Conservation (phyloP, 2,888 invertebrate species). For the Tenthredo mesomela region DNA sequence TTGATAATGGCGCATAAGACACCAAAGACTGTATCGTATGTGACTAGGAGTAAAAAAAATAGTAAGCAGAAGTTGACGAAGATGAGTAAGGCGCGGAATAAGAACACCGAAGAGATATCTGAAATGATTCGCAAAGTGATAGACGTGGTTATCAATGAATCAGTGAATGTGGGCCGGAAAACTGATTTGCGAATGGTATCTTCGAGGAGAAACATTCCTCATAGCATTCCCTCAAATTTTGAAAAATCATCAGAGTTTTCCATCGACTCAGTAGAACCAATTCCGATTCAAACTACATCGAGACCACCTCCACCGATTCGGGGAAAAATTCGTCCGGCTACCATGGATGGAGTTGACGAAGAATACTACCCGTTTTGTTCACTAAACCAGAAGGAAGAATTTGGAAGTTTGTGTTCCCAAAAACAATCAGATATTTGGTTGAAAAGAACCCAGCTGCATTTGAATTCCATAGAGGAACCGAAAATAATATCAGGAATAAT, state of each 20-base stretch:
- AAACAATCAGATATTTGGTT: neutral
- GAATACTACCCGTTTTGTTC: neutral
- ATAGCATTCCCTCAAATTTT: neutral
- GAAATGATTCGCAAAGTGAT: conserved; percentile 1
- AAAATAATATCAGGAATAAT: neutral
- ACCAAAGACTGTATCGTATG: neutral
- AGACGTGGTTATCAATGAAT: neutral
- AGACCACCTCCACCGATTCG: neutral
- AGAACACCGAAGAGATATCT: neutral
- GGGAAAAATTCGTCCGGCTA: neutral
- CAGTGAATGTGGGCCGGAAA: neutral
- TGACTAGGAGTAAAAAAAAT: neutral
- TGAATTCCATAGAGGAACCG: neutral
- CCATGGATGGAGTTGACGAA: neutral
- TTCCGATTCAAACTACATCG: neutral
- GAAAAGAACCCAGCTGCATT: neutral
- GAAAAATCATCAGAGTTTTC: neutral
- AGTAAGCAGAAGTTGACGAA: neutral
- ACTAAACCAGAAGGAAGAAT: neutral
- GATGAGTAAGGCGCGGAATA: neutral
- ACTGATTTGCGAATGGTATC: neutral
- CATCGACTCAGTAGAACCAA: neutral
- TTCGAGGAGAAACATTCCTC: neutral
- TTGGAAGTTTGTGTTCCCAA: neutral
- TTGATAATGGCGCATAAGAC: neutral